phyloP scores from a whole-genome alignment of 2,113 vertebrate species.

The Nibea albiflora region DNA sequence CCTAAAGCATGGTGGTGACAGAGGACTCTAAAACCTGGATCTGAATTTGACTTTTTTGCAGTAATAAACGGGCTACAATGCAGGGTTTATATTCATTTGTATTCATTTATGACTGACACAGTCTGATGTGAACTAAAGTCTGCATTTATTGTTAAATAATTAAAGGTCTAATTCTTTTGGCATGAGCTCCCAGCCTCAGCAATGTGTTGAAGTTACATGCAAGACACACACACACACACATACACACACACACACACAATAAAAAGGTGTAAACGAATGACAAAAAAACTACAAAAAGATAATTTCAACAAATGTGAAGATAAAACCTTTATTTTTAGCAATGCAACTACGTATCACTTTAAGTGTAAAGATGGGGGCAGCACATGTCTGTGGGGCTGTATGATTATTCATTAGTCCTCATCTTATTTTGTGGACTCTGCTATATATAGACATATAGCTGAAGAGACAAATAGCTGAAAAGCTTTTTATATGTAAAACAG shows the following conservation, averaged over 20 bases:
- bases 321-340: neutral
- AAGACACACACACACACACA: too few species aligned
- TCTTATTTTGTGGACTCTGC: too few species aligned
- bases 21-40: constrained; percentile 8
- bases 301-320: neutral
- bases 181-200: neutral
- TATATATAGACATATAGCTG: neutral
- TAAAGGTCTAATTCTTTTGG: too few species aligned
- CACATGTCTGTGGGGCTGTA: too few species aligned
- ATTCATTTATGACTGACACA: neutral
- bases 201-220: neutral
- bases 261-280: neutral
- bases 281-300: neutral
- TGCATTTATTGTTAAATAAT: too few species aligned
- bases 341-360: neutral
- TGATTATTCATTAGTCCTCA: neutral
- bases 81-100: neutral
- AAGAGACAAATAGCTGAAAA: neutral
- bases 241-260: too few species aligned
- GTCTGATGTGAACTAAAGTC: neutral
- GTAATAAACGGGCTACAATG: neutral
- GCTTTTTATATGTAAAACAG: neutral
- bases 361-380: neutral
- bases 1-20: constrained; percentile 37
- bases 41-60: constrained; percentile 15